These are phyloP conservation scores for Lagria hirta DNA, from an alignment of 2,888 invertebrate genomes.

Conservation along the genomic window DNA sequence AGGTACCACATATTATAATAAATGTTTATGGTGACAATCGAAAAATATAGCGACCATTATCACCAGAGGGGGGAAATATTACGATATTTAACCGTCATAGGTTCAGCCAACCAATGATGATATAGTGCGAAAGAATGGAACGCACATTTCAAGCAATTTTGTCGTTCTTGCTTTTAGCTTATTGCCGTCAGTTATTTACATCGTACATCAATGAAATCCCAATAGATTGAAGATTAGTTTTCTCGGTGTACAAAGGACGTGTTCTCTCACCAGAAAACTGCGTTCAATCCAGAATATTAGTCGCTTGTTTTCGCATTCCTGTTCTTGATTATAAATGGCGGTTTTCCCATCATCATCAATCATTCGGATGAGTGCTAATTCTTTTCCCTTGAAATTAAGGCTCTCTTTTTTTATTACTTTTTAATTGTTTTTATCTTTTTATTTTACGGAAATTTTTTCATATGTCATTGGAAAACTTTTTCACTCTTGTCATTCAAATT, in stretches of 20 bases:
- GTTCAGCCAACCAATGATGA: slow-evolving; percentile 29
- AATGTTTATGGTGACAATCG: slow-evolving; percentile 3
- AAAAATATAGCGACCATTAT: slow-evolving; percentile 1
- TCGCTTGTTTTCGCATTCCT: slow-evolving; percentile 7
- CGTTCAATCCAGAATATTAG: too few relatives aligned
- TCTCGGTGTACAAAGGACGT: slow-evolving; percentile 14
- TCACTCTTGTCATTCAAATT: too few relatives aligned
- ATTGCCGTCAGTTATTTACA: slow-evolving; percentile 25
- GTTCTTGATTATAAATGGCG: slow-evolving; percentile 15
- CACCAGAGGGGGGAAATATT: slow-evolving; percentile 6
- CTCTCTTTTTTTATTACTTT: too few relatives aligned
- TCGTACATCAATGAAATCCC: slow-evolving; percentile 17
- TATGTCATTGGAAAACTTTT: too few relatives aligned
- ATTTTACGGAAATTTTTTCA: too few relatives aligned
- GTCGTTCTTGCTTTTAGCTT: slow-evolving; percentile 30
- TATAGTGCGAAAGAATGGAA: slow-evolving; percentile 27
- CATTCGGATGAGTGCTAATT: slow-evolving; percentile 11
- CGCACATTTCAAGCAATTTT: slow-evolving; percentile 29
- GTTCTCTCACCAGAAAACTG: slow-evolving; percentile 5
- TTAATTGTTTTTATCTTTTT: too few relatives aligned
- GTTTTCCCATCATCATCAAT: slow-evolving; percentile 17
- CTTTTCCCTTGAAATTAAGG: slow-evolving; percentile 10
- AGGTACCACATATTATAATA: too few relatives aligned
- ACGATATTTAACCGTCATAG: slow-evolving; percentile 15
- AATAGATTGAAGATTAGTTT: slow-evolving; percentile 16